Conservation (phyloP, 2,888 invertebrate genomes). For the Pachycephus smyrnensis region DNA sequence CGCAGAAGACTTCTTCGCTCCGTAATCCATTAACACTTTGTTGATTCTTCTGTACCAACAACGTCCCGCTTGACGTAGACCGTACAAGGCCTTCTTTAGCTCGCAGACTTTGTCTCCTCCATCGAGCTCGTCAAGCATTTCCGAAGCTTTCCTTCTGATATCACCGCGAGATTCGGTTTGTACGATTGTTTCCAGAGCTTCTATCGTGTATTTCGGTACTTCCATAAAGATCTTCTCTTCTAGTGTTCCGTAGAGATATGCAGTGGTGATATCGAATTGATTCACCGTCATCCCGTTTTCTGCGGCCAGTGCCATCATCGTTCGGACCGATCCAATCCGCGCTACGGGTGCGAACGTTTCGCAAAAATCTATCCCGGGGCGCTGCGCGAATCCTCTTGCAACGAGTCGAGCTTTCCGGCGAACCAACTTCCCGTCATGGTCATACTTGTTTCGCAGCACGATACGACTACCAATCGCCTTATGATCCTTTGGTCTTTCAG, state of each 20-base stretch:
- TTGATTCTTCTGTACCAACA: constrained; percentile 31
- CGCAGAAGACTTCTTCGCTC: constrained; percentile 35
- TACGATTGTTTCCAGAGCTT: constrained; percentile 16
- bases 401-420: constrained; percentile 31
- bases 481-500: constrained; percentile 14
- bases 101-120: constrained; percentile 24
- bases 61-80: constrained; percentile 22
- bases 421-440: constrained; percentile 23
- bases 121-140: constrained; percentile 11
- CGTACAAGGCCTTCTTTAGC: constrained; percentile 28
- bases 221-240: constrained; percentile 3
- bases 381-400: constrained; percentile 26
- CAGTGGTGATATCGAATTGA: constrained; percentile 8
- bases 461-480: constrained; percentile 5
- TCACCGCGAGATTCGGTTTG: not conserved
- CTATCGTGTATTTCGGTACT: constrained; percentile 11
- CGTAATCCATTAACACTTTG: constrained; percentile 33
- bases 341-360: constrained; percentile 36
- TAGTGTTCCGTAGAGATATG: constrained; percentile 6
- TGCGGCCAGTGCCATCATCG: constrained; percentile 8
- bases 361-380: constrained; percentile 29
- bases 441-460: constrained; percentile 24
- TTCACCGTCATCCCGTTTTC: constrained; percentile 6
- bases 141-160: constrained; percentile 13
- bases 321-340: constrained; percentile 27